Evolutionary conservation across 2,888 invertebrate genomes (phyloP).

Genomic region (Lobophora halterata): DNA sequence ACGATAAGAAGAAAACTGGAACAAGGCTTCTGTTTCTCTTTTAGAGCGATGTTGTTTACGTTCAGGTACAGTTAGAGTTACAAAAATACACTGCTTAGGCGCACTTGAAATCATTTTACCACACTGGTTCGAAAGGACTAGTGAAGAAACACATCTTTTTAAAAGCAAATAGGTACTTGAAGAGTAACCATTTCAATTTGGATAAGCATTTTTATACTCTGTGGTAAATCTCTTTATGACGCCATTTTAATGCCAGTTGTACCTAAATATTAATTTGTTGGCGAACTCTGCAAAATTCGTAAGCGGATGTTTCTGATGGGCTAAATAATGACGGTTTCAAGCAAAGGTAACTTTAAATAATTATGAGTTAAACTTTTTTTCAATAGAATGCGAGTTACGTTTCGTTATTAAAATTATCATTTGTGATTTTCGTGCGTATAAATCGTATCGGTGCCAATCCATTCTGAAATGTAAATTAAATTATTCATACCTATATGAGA

Average conservation of each 20-base stretch:
- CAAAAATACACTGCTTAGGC: too few species aligned
- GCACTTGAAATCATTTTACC: too few species aligned
- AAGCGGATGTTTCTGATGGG: conserved; percentile 30
- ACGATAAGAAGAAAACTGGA: too few species aligned
- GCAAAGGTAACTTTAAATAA: conserved; percentile 31
- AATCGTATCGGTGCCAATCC: too few species aligned
- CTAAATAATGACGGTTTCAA: conserved; percentile 26
- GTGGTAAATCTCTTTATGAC: conserved; percentile 28
- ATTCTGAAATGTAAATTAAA: too few species aligned
- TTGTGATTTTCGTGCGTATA: too few species aligned
- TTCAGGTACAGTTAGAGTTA: too few species aligned
- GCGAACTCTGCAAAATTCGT: conserved; percentile 31
- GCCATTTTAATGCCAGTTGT: conserved; percentile 37
- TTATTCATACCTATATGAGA: too few species aligned
- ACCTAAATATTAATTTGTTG: conserved; percentile 43
- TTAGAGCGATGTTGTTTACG: too few species aligned
- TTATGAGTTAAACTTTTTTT: conserved; percentile 23
- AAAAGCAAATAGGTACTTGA: neutral
- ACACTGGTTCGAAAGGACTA: too few species aligned
- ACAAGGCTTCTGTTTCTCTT: too few species aligned
- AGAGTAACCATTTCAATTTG: conserved; percentile 4
- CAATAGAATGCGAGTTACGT: conserved; percentile 11
- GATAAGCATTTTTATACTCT: conserved; percentile 2
- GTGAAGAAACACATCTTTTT: neutral
- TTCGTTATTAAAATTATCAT: too few species aligned